Conservation (phyloP, 2,888 invertebrate genomes). For the Folsomia manolachei region DNA sequence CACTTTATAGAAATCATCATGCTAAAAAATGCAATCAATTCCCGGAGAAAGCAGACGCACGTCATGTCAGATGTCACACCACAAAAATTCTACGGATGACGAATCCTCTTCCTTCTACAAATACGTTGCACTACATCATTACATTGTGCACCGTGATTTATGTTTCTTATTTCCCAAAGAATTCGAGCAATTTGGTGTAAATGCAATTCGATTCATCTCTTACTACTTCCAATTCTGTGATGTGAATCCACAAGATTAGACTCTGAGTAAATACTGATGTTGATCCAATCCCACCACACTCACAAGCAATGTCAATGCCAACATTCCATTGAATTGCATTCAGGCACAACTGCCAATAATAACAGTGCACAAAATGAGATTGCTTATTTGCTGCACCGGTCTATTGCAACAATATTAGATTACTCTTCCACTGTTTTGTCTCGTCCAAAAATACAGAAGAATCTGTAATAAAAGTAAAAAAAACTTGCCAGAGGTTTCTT, state of each 20-base stretch:
- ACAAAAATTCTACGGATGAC: not conserved
- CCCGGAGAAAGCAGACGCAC: not conserved
- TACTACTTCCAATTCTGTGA: not conserved
- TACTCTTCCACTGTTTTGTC: not conserved
- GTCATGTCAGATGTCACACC: not conserved
- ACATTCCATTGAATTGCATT: not conserved
- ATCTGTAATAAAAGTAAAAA: not conserved
- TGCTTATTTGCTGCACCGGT: too few relatives aligned
- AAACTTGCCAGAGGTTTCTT: too few relatives aligned
- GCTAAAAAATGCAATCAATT: too few relatives aligned
- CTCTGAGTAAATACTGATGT: not conserved
- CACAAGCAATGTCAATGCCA: not conserved
- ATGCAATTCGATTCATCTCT: constrained; percentile 10
- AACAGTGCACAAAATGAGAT: not conserved
- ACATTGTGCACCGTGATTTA: not conserved
- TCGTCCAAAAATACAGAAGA: not conserved
- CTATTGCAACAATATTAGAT: not conserved
- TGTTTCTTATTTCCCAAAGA: not conserved
- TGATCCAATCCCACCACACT: not conserved
- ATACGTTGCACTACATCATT: not conserved
- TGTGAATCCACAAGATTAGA: not conserved
- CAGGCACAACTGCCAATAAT: not conserved
- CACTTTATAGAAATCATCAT: too few relatives aligned
- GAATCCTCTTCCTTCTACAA: not conserved
- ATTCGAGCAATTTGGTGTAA: constrained; percentile 5